Conservation (phyloP, 2,797 vertebrate genomes). For the Tapera naevia region DNA sequence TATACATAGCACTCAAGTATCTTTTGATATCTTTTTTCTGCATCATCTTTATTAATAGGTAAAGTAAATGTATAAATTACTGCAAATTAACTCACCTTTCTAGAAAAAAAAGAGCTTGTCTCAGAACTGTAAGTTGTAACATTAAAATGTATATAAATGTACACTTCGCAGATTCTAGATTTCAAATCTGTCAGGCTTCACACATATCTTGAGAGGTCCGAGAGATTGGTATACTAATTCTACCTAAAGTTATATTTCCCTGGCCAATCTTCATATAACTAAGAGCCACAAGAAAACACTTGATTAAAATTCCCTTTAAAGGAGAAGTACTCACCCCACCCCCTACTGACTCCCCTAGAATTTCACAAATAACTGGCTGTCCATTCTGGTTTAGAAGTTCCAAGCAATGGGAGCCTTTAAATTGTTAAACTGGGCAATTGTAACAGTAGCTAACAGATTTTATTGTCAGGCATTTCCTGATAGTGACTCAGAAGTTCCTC, state of each 20-base stretch:
- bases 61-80: neutral
- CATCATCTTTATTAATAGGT: neutral
- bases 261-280: neutral
- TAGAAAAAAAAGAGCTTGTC: neutral
- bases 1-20: neutral
- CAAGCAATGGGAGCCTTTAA: neutral
- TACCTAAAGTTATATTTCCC: neutral
- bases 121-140: neutral
- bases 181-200: slow-evolving; percentile 8
- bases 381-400: neutral
- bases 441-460: neutral
- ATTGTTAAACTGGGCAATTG: neutral
- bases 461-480: neutral
- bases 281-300: neutral
- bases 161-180: neutral
- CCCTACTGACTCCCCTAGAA: neutral
- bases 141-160: neutral
- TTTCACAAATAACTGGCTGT: neutral
- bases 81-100: neutral
- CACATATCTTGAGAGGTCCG: neutral
- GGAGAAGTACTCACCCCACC: neutral
- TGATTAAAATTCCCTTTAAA: slow-evolving; percentile 2
- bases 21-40: neutral
- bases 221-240: neutral
- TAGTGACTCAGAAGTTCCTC: neutral